Evolutionary conservation across 2,888 invertebrate genomes (phyloP), one percentile per base, ranked within the genome.

Genomic region (Boloria euphrosyne): DNA sequence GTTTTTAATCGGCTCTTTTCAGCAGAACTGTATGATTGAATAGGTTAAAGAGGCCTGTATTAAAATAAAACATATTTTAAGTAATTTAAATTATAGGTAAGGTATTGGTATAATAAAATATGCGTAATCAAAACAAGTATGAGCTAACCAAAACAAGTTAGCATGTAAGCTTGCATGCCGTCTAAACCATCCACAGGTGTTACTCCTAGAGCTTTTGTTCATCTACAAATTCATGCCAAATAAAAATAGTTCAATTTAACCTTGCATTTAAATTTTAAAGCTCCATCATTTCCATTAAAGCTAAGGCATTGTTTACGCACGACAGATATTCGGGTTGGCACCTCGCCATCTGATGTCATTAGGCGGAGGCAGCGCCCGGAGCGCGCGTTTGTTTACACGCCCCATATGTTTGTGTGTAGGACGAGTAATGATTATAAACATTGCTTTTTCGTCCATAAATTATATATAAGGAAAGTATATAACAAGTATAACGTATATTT

Each of bases 301-400:
- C 46, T 59, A 63, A 63, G 18, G 60, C 46, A 64, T 59, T 70
- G 68, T 68, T 66, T 68, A 64, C 68, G 46, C 62, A 57, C 63
- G 46, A 47, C 55, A 52, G 61, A 54, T 50, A 53, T 55, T 55
- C 52, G 52, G 60, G 31, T 62, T 71, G 71, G 71, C 70, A 47
- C 55, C 18, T 50, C 66, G 70, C 71, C 71, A 55, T 53, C 43
- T 67, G 59, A 60, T 53, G 47, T 53, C 54, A 38, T 16, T 49
- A 38, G 47, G 46, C 53, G 18, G 22, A 46, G 54, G 31, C n/a
- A 43, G 17, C 47, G 64, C 52, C 52, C 44, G 52, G 50, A 58
- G 59, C 43, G 44, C 47, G 46, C 44, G 51, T 60, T 67, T 68
- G 70, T 70, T 68, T 70, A 69, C 69, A 58, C 62, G 18, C 13